phyloP scores from a whole-genome alignment of 2,888 invertebrate genomes.

The Nemurella pictetii region DNA sequence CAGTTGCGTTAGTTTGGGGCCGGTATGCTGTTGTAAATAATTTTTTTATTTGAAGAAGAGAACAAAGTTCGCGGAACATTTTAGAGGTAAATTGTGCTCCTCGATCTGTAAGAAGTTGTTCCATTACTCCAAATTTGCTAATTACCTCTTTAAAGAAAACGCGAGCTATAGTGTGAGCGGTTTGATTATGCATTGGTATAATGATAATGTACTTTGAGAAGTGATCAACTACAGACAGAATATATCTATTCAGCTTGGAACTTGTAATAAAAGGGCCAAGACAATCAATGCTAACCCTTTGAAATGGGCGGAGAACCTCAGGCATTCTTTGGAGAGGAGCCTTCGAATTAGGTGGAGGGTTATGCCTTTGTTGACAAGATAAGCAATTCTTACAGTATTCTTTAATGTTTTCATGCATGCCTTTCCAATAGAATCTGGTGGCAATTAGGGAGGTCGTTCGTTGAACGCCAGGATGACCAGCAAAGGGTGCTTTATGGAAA shows the following conservation, averaged over 20 bases:
- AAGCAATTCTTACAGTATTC: constrained; percentile 9
- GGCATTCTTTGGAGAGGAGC: background rate
- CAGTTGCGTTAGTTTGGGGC: constrained; percentile 40
- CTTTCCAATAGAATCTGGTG: constrained; percentile 21
- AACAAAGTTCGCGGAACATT: constrained; percentile 31
- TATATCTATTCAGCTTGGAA: constrained; percentile 30
- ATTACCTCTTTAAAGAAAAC: constrained; percentile 39
- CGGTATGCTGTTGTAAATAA: constrained; percentile 41
- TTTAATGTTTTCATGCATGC: background rate
- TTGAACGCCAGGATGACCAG: constrained; percentile 7
- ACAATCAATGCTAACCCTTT: background rate
- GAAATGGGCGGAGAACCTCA: background rate
- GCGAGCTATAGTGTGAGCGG: constrained; percentile 30
- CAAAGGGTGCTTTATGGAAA: constrained; percentile 8
- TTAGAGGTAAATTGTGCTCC: constrained; percentile 39
- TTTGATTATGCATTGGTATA: constrained; percentile 39
- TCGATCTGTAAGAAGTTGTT: constrained; percentile 37
- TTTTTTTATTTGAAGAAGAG: constrained; percentile 35
- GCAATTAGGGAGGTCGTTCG: background rate
- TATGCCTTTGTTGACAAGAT: constrained; percentile 19
- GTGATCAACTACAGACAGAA: constrained; percentile 40
- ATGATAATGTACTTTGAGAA: constrained; percentile 41
- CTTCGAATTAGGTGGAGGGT: background rate
- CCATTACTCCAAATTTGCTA: constrained; percentile 40
- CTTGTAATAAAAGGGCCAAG: constrained; percentile 11